These are phyloP conservation scores for Bombus difficillimus DNA, from an alignment of 1,140 invertebrate genomes.

Conservation along the genomic window DNA sequence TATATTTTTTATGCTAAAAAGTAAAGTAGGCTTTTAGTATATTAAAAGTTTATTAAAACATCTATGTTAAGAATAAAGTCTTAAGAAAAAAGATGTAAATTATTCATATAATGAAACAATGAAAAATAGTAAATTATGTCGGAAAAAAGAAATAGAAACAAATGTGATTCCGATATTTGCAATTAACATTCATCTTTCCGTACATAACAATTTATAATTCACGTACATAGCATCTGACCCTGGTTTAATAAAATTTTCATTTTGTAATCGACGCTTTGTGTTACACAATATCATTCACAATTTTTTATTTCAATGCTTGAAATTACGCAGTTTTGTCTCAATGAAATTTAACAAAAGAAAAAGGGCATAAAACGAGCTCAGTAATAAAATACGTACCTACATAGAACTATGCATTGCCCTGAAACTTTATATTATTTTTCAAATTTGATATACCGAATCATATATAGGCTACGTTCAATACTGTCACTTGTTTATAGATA, in stretches of 20 bases:
- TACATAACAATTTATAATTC: neutral
- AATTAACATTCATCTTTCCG: too few relatives aligned
- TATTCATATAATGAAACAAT: neutral
- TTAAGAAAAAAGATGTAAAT: neutral
- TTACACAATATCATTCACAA: neutral
- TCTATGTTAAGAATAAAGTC: neutral
- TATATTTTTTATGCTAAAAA: neutral
- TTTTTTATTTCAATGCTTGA: neutral
- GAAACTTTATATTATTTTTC: neutral
- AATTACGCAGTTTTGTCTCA: too few relatives aligned
- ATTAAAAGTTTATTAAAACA: neutral
- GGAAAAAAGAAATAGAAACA: neutral
- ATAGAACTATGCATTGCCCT: too few relatives aligned
- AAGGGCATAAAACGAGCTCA: neutral
- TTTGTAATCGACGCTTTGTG: neutral
- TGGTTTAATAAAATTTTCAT: neutral
- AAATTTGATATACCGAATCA: neutral
- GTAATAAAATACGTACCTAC: slow-evolving; percentile 3
- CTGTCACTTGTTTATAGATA: neutral
- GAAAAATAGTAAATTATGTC: neutral
- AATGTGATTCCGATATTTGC: neutral
- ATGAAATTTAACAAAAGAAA: slow-evolving; percentile 10
- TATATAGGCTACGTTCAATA: neutral
- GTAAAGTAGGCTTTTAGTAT: neutral
- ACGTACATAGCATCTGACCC: neutral